These are phyloP conservation scores for Anser brachyrhynchus DNA, from an alignment of 2,113 vertebrate species.

Conservation along the genomic window DNA sequence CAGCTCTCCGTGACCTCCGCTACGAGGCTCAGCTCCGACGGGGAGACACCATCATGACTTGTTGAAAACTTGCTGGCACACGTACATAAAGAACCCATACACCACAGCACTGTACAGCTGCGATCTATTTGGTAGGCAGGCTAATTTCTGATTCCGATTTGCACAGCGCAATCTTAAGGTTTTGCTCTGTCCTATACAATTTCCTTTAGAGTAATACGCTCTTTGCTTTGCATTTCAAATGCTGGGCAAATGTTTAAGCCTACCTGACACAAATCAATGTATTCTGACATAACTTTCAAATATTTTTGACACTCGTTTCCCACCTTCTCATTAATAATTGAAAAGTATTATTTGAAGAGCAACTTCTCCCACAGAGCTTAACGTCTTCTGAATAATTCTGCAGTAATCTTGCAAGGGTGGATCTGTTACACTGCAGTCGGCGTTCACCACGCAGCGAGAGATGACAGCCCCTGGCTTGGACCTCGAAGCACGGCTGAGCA, in stretches of 20 bases:
- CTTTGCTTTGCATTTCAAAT: neutral
- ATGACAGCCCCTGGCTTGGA: neutral
- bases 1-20: neutral
- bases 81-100: neutral
- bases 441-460: rapidly evolving
- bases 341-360: neutral
- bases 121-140: neutral
- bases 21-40: neutral
- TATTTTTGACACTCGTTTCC: neutral
- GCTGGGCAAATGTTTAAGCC: neutral
- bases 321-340: neutral
- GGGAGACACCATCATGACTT: neutral
- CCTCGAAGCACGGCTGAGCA: neutral
- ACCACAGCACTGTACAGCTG: neutral
- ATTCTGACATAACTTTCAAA: neutral
- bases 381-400: neutral
- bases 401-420: neutral
- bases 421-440: neutral
- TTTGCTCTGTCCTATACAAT: neutral
- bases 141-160: neutral
- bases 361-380: neutral
- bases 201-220: neutral
- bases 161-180: neutral
- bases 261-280: neutral
- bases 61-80: neutral